Conservation (phyloP, 2,113 vertebrate genomes). For the Haplochromis burtoni region DNA sequence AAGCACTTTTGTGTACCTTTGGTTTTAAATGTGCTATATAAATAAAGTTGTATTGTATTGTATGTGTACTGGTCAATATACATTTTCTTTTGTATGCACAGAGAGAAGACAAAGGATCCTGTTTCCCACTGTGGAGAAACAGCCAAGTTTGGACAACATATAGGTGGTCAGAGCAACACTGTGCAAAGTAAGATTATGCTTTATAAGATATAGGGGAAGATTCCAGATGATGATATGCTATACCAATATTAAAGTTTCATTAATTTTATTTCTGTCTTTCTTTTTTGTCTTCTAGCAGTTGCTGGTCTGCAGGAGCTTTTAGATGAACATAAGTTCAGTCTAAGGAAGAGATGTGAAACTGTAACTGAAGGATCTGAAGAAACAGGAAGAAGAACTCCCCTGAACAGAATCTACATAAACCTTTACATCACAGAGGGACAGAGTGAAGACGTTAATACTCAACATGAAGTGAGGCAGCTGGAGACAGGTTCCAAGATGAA, state of each 20-base stretch:
- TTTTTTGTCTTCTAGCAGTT: background rate
- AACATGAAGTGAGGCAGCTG: constrained; percentile 9
- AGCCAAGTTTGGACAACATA: background rate
- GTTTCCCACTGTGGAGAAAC: background rate
- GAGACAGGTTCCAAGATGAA: background rate
- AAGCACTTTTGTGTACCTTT: background rate
- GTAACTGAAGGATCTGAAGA: background rate
- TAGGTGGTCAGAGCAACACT: background rate
- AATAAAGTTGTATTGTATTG: background rate
- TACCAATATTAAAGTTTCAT: background rate
- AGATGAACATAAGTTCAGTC: background rate
- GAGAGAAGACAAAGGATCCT: background rate
- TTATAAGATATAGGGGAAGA: background rate
- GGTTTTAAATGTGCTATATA: background rate
- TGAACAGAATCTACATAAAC: background rate
- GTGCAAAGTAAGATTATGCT: background rate
- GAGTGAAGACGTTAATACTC: background rate
- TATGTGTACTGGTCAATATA: background rate
- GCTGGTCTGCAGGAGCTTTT: background rate
- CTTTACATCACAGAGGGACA: constrained; percentile 10
- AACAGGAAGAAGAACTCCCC: background rate
- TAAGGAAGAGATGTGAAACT: background rate
- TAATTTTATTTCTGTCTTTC: background rate
- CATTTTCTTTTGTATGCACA: background rate
- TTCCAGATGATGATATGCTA: background rate